Conservation (phyloP, 2,113 vertebrate genomes). For the Paraplagusia blochii region DNA sequence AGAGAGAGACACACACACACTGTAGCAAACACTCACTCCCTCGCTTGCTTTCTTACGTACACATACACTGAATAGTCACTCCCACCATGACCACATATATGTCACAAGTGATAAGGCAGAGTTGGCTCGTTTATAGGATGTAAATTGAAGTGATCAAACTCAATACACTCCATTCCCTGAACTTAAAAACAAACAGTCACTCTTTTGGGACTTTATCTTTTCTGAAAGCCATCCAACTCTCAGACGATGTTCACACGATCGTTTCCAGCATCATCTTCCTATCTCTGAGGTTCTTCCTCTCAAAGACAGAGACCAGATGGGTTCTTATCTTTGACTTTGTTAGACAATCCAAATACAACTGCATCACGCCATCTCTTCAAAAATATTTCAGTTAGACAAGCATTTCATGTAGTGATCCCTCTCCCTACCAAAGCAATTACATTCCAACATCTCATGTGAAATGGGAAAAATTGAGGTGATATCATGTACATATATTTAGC, state of each 20-base stretch:
- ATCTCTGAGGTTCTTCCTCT: slow-evolving; percentile 13
- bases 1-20: no score
- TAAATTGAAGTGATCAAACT: not conserved
- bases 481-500: no score
- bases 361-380: no score
- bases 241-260: not conserved
- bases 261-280: slow-evolving; percentile 11
- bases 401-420: no score
- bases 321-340: slow-evolving; percentile 54
- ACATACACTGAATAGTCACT: slow-evolving; percentile 1
- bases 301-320: slow-evolving; percentile 43
- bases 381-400: no score
- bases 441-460: no score
- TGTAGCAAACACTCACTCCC: not conserved
- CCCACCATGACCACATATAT: slow-evolving; percentile 12
- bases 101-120: slow-evolving; percentile 6
- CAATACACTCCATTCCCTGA: not conserved
- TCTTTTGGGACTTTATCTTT: not conserved
- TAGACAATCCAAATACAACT: slow-evolving; percentile 25
- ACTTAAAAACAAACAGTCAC: not conserved
- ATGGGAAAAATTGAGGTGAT: no score
- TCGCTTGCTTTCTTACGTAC: slow-evolving; percentile 1
- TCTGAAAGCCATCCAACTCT: not conserved
- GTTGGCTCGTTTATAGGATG: not conserved
- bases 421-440: no score